A percentile compares a stretch with the other conserved stretches of the same genome.
Conservation (phyloP, 1,140 invertebrate genomes). For the Philaenus spumarius region DNA sequence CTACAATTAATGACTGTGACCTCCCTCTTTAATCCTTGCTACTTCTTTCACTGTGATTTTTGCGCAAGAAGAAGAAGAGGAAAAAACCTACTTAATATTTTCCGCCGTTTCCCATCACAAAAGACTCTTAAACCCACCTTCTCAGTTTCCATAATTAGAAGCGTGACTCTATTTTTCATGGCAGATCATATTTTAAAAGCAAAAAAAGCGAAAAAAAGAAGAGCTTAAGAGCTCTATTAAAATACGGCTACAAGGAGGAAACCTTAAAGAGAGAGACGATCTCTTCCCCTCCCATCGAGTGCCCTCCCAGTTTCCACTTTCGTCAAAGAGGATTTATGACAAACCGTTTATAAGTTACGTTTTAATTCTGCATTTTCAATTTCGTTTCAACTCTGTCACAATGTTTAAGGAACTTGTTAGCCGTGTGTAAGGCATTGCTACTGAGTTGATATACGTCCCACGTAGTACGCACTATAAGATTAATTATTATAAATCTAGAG, state of each 20-base stretch:
- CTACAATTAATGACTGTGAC: slow-evolving; percentile 20
- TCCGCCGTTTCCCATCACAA: slow-evolving; percentile 22
- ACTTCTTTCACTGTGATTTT: background rate
- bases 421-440: no score
- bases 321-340: slow-evolving; percentile 9
- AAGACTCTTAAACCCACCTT: slow-evolving; percentile 23
- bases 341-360: no score
- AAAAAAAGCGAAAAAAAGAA: no score
- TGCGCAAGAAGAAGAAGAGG: background rate
- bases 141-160: slow-evolving; percentile 23
- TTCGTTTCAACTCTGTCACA: no score
- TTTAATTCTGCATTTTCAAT: no score
- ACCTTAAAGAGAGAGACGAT: background rate
- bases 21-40: slow-evolving; percentile 1
- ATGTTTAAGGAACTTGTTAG: no score
- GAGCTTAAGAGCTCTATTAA: slow-evolving; percentile 23
- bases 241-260: slow-evolving; percentile 7
- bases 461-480: no score
- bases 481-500: no score
- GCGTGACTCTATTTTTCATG: slow-evolving; percentile 24
- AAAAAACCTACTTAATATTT: slow-evolving; percentile 23
- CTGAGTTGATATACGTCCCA: no score
- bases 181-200: slow-evolving; percentile 24
- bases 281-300: background rate
- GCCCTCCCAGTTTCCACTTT: background rate